Conservation (phyloP, 2,888 invertebrate genomes). For the Eueremaeus valkanovi region DNA sequence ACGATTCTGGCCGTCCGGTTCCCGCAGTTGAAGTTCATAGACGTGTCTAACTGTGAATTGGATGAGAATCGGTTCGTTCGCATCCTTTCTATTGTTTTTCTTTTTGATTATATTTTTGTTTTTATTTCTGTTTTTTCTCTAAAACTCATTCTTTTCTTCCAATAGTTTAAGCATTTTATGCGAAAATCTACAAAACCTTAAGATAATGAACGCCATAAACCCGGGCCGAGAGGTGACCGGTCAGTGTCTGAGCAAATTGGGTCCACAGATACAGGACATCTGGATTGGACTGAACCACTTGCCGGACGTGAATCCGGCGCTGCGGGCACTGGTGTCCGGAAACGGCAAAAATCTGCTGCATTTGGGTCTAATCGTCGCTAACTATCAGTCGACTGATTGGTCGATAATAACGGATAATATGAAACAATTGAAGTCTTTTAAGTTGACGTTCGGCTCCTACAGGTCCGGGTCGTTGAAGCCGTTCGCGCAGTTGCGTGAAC, state of each 20-base stretch:
- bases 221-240: constrained; percentile 23
- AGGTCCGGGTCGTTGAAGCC: neutral
- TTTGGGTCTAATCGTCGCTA: constrained; percentile 17
- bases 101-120: neutral
- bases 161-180: constrained; percentile 25
- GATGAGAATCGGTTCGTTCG: constrained; percentile 13
- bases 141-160: neutral
- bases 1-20: constrained; percentile 17
- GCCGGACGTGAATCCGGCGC: neutral
- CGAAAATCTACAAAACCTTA: constrained; percentile 21
- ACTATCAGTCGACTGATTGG: constrained; percentile 10
- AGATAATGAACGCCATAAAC: constrained; percentile 30
- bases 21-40: constrained; percentile 14
- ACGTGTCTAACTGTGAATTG: constrained; percentile 26
- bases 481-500: neutral
- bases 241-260: constrained; percentile 23
- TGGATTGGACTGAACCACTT: constrained; percentile 31
- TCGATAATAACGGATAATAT: constrained; percentile 13
- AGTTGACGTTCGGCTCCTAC: constrained; percentile 25
- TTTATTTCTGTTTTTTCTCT: neutral
- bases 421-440: constrained; percentile 1
- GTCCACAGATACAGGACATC: constrained; percentile 12
- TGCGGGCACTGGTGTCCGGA: constrained; percentile 11
- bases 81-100: neutral
- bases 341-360: constrained; percentile 25